These are phyloP conservation scores for Petrocephalus sullivani DNA, from an alignment of 2,797 vertebrate genomes.

Conservation along the genomic window DNA sequence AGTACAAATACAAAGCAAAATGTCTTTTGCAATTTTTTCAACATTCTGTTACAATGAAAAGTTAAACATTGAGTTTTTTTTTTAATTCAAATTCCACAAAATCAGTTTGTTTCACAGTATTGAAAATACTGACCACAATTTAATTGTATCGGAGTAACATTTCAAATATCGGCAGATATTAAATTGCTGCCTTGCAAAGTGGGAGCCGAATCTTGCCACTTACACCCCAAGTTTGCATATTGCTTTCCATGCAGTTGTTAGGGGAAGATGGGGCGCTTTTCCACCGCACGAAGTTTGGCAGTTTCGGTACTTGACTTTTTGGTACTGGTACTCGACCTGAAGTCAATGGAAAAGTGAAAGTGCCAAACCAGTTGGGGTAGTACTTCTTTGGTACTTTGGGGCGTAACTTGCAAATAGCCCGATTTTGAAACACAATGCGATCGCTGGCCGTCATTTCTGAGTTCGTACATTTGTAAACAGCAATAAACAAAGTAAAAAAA, in stretches of 20 bases:
- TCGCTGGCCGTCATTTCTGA: no score
- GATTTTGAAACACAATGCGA: no score
- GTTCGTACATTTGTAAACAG: no score
- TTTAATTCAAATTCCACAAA: neutral
- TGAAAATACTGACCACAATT: neutral
- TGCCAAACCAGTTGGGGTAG: no score
- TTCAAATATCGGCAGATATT: neutral
- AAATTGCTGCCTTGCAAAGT: neutral
- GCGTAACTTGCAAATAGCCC: no score
- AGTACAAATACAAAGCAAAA: neutral
- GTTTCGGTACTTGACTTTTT: no score
- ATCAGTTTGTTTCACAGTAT: neutral
- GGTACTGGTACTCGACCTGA: no score
- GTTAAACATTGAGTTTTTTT: neutral
- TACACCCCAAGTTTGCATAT: neutral
- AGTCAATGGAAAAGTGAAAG: no score
- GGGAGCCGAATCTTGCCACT: neutral
- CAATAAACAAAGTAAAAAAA: no score
- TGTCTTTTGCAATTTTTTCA: neutral
- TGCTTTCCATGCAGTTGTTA: neutral
- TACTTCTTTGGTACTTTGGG: no score
- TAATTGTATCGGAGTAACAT: neutral
- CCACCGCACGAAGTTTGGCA: no score
- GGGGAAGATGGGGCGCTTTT: neutral
- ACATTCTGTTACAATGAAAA: neutral